Evolutionary conservation across 1,140 invertebrate species (phyloP).

Genomic region (Radopholus similis): DNA sequence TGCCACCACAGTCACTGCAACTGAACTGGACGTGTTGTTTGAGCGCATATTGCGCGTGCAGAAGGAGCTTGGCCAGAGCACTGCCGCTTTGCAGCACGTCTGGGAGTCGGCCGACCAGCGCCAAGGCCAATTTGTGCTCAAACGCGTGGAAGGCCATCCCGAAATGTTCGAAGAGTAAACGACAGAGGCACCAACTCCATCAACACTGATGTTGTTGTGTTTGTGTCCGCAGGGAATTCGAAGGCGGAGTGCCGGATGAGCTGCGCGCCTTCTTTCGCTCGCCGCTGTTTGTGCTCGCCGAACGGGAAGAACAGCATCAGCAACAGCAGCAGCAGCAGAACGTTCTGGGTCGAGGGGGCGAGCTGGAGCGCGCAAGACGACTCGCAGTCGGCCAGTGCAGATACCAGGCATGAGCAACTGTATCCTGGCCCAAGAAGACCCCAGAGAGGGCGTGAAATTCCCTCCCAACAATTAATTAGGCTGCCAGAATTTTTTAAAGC

Average conservation of each 20-base stretch:
- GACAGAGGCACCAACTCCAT: background rate
- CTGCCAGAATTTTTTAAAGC: background rate
- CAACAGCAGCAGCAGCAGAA: constrained; percentile 16
- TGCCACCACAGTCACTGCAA: too few relatives aligned
- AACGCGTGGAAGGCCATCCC: background rate
- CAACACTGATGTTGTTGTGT: background rate
- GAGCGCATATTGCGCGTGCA: background rate
- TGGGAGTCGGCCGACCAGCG: constrained; percentile 6
- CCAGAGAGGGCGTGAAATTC: background rate
- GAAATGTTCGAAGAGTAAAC: constrained; percentile 12
- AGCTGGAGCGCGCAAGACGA: background rate
- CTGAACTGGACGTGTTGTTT: constrained; percentile 5
- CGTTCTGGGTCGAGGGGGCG: too few relatives aligned
- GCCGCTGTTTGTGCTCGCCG: constrained; percentile 16
- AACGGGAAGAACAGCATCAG: background rate
- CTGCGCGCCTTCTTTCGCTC: constrained; percentile 15
- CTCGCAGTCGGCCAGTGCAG: background rate
- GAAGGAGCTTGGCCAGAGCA: background rate
- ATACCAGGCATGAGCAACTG: background rate
- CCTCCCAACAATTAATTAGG: too few relatives aligned
- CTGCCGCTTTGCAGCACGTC: background rate
- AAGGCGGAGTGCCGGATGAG: constrained; percentile 19
- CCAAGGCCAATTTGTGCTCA: background rate
- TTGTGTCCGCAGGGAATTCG: background rate
- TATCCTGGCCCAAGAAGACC: background rate